Base-by-base conservation (phyloP, 2,888 invertebrate genomes). In the Argynnis bischoffii region DNA sequence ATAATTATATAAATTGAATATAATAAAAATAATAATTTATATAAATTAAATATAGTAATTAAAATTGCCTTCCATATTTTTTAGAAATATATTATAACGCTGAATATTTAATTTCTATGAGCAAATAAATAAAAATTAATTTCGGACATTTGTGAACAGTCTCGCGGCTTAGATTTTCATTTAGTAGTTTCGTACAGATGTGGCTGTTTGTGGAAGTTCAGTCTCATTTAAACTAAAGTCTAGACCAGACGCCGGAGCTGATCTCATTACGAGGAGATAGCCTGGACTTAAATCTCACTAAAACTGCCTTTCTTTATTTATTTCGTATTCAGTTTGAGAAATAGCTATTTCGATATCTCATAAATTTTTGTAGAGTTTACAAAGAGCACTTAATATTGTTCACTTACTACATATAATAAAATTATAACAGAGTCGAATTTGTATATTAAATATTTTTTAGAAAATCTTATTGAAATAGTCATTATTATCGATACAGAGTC, bases 241-340 rank as follows among this genome's bases (percentile, higher is more conserved):
- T 21, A 55, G 14, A n/a, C 6, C 47, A 47, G 14, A 55, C 6
- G 14, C n/a, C n/a, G 31, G 21, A 18, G 13, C 48, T 48, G 64
- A 18, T 48, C 64, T 64, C 50, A n/a, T 65, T 64, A 57, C 57
- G 47, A 18, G 35, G 35, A 41, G 35, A 11, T 41, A 41, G 21
- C n/a, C 15, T 21, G 15, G 47, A 47, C 57, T 46, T 57, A 57
- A 57, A 46, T 47, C 57, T 18, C 15, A 14, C 8, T 57, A 5
- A 15, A 57, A 57, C 21, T 57, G 21, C 46, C 21, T 46, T 56
- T 46, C 16, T 46, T 56, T 46, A 18, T 18, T 57, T 8, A 18
- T 47, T 57, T 21, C 18, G 13, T 46, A 56, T 2, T 41, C 56
- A 46, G 46, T 56, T 57, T 47, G 46, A 14, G 18, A 18, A 56